Percentiles rank a stretch among this genome's conserved stretches.
phyloP scores from a whole-genome alignment of 2,888 invertebrate genomes.

The Parnassius apollo region DNA sequence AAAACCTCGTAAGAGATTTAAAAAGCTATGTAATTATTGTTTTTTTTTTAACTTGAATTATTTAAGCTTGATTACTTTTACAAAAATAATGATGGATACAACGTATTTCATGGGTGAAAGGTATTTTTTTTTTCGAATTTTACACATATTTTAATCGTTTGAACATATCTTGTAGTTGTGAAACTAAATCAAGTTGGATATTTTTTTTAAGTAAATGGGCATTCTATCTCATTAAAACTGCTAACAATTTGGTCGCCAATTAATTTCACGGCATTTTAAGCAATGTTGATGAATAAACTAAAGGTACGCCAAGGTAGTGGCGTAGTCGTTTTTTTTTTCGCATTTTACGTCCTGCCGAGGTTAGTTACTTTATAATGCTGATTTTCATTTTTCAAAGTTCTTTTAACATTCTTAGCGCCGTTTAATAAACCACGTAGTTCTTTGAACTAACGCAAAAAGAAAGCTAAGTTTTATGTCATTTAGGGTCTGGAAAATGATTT shows the following conservation, averaged over 20 bases:
- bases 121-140: neutral
- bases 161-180: neutral
- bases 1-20: too few species aligned
- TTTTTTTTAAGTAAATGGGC: neutral
- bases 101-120: neutral
- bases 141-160: neutral
- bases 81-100: neutral
- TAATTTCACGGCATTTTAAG: slow-evolving; percentile 17
- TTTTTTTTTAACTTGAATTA: neutral
- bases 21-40: too few species aligned
- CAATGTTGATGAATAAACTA: slow-evolving; percentile 7
- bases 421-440: neutral
- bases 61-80: neutral
- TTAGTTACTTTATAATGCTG: neutral
- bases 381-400: neutral
- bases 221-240: slow-evolving; percentile 10
- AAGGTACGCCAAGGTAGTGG: too few species aligned
- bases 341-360: neutral
- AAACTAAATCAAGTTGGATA: neutral
- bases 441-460: too few species aligned
- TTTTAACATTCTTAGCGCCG: neutral
- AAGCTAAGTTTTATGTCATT: neutral
- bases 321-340: neutral
- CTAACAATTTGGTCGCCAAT: slow-evolving; percentile 14
- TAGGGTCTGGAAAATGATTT: too few species aligned